Percentiles rank a stretch among this genome's conserved stretches.
phyloP scores from a whole-genome alignment of 2,113 vertebrate species.

The Neolamprologus kungweensis region DNA sequence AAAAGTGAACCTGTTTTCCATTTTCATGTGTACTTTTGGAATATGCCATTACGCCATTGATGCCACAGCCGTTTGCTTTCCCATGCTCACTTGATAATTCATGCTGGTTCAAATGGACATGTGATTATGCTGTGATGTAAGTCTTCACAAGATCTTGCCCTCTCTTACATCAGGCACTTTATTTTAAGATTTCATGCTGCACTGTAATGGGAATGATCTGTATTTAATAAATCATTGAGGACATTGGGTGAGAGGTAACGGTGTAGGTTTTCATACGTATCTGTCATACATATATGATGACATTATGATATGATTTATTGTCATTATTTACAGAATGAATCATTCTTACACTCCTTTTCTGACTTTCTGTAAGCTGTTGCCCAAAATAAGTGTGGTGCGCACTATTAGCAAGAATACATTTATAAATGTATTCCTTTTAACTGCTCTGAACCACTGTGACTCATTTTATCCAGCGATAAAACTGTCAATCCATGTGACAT shows the following conservation, averaged over 20 bases:
- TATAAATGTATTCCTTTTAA: not conserved
- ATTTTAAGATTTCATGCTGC: not conserved
- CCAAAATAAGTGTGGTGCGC: not conserved
- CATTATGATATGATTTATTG: not conserved
- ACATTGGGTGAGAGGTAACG: not conserved
- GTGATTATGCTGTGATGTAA: not conserved
- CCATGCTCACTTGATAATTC: not conserved
- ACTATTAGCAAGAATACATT: not conserved
- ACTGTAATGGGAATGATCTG: not conserved
- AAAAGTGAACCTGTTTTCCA: not conserved
- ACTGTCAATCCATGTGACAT: not conserved
- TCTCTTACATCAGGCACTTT: slow-evolving; percentile 11
- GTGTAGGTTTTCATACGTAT: not conserved
- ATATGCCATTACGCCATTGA: not conserved
- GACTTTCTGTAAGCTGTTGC: not conserved
- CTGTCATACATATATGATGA: not conserved
- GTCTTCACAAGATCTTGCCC: not conserved
- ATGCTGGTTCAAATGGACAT: not conserved
- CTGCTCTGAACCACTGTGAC: not conserved
- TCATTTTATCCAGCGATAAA: not conserved
- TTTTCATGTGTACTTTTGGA: not conserved
- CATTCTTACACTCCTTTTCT: not conserved
- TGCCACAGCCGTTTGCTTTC: not conserved
- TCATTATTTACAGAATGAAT: not conserved
- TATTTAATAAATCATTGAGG: not conserved